phyloP scores from a whole-genome alignment of 2,797 vertebrate species.

The Petrocephalus sullivani region DNA sequence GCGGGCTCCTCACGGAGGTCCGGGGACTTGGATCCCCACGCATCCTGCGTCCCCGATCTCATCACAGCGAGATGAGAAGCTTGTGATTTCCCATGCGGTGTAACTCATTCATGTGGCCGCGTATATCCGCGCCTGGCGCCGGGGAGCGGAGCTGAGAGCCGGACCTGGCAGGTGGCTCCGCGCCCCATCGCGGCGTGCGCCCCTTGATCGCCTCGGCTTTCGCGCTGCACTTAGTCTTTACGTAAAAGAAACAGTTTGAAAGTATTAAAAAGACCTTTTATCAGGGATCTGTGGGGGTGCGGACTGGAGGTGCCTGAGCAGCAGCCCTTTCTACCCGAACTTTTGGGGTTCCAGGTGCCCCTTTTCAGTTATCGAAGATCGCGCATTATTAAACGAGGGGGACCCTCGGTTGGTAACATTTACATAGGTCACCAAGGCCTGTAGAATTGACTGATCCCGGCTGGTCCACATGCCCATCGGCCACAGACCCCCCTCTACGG shows the following conservation, averaged over 20 bases:
- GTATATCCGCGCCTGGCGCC: background rate
- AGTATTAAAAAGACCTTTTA: background rate
- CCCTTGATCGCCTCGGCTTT: background rate
- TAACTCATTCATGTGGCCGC: background rate
- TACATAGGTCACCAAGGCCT: too few species aligned
- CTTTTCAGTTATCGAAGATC: too few species aligned
- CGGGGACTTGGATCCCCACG: background rate
- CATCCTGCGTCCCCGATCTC: background rate
- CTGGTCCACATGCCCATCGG: background rate
- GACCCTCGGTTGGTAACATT: too few species aligned
- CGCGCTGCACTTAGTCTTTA: background rate
- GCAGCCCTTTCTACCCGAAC: too few species aligned
- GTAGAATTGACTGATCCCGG: background rate
- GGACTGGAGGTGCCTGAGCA: too few species aligned
- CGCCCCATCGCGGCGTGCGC: background rate
- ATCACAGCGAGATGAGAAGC: background rate
- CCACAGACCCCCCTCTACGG: background rate
- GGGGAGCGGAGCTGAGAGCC: background rate
- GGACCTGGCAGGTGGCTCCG: background rate
- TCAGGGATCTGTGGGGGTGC: too few species aligned
- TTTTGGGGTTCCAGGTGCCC: too few species aligned
- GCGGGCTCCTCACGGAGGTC: background rate
- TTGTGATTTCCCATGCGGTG: slow-evolving; percentile 8
- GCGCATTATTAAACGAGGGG: too few species aligned
- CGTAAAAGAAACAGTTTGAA: background rate